Base-by-base conservation (phyloP, 2,113 vertebrate species). In the Argyrosomus japonicus region DNA sequence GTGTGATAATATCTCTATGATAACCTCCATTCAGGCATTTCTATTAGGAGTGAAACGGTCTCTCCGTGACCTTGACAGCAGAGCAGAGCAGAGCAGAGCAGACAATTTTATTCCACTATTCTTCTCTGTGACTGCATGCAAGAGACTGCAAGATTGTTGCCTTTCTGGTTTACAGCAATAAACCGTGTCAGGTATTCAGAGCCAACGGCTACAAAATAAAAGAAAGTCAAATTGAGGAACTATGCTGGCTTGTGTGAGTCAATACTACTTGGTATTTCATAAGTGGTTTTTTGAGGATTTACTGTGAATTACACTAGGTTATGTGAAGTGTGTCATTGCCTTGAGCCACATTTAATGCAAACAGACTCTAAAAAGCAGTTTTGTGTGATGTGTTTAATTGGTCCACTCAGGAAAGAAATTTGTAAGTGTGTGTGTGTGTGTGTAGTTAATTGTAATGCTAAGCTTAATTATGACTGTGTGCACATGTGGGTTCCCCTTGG, bases 141-240 rank as follows among this genome's bases (percentile, higher is more conserved):
- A 68, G 62, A 79, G 73, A 71, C 50, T 48, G 67, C n/a, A 18
- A 60, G 75, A 70, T 19, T 68, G 72, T 81, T 87, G 65, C 57
- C 68, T 68, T 85, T 83, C 68, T 75, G 68, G 86, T 88, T 88
- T 75, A 18, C 50, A 67, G 68, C 60, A 77, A 74, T 79, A 62
- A 71, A 25, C 63, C 61, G 1, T 68, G 77, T 67, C 76, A 75
- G 62, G 75, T 68, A 68, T 76, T 77, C 56, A 51, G 23, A 83
- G 82, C 85, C 75, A 67, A 67, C 27, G 61, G 76, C 79, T 63
- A 68, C 63, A 77, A 13, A 8, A 83, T 82, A 68, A 87, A 87
- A 87, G 63, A 53, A 71, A 79, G 11, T 25, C 65, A 83, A 64
- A 79, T 36, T 40, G 65, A 79, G 47, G 60, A 87, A 83, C 69